phyloP scores from a whole-genome alignment of 2,113 vertebrate species.

The Hyperopisus bebe region DNA sequence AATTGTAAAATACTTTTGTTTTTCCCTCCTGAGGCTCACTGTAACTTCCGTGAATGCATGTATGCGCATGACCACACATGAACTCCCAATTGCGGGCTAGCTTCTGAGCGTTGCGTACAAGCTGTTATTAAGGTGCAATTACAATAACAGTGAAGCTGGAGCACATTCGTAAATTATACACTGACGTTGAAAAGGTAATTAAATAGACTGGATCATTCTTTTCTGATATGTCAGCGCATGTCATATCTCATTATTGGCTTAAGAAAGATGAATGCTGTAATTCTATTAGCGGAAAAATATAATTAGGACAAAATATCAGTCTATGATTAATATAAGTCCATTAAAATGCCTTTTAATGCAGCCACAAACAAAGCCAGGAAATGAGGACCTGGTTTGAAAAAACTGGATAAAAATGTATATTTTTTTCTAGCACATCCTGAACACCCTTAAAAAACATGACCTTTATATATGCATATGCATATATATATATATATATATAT shows the following conservation, averaged over 20 bases:
- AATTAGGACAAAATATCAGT: constrained; percentile 9
- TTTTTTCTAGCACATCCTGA: not conserved
- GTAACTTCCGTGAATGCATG: not conserved
- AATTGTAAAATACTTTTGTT: not conserved
- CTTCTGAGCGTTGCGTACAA: not conserved
- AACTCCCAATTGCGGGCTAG: not conserved
- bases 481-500: not conserved
- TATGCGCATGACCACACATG: not conserved
- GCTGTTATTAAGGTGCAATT: not conserved
- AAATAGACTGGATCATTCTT: constrained; percentile 13
- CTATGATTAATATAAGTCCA: constrained; percentile 13
- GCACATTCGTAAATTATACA: not conserved
- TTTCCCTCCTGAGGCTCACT: not conserved
- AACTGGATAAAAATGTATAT: not conserved
- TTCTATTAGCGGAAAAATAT: constrained; percentile 20
- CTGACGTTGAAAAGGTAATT: constrained; percentile 10
- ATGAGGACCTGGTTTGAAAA: not conserved
- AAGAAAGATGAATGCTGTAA: constrained; percentile 12
- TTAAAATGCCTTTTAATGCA: constrained; percentile 1
- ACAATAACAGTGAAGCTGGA: constrained; percentile 5
- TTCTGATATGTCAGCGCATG: not conserved
- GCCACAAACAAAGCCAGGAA: not conserved
- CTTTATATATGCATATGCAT: not conserved
- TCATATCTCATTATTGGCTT: constrained; percentile 14
- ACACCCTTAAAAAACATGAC: not conserved